Percentiles rank a stretch among this genome's conserved stretches.
phyloP scores from a whole-genome alignment of 2,113 vertebrate genomes.

The Trematocara macrostoma region DNA sequence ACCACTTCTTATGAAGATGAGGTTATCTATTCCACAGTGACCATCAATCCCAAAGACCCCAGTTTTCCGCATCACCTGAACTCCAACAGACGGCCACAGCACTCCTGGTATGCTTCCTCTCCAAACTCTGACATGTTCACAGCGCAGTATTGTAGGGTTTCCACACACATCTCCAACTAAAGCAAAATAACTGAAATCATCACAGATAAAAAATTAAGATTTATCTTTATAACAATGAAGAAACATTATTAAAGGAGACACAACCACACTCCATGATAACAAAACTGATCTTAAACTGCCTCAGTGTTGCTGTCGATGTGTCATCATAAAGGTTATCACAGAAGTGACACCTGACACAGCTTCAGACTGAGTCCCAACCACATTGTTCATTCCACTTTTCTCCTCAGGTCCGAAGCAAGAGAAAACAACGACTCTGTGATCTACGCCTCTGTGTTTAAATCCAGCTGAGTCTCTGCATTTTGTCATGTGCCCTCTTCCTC shows the following conservation, averaged over 20 bases:
- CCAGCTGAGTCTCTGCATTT: neutral
- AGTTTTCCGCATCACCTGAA: neutral
- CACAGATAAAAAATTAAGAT: neutral
- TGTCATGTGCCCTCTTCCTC: neutral
- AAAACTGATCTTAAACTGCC: neutral
- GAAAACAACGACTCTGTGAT: neutral
- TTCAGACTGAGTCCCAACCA: neutral
- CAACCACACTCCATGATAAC: neutral
- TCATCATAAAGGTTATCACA: neutral
- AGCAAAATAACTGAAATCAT: neutral
- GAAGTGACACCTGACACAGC: neutral
- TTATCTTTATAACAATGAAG: neutral
- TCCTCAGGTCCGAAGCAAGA: neutral
- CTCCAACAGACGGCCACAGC: neutral
- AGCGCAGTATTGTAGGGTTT: neutral
- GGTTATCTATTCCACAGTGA: slow-evolving; percentile 39
- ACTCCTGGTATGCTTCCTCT: neutral
- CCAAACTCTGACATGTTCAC: neutral
- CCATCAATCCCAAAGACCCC: neutral
- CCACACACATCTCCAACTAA: neutral
- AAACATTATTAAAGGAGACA: neutral
- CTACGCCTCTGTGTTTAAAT: slow-evolving; percentile 10
- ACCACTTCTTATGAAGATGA: neutral
- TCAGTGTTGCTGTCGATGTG: neutral
- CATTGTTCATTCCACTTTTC: neutral